phyloP scores from a whole-genome alignment of 2,888 invertebrate species.

The Suillia variegata region DNA sequence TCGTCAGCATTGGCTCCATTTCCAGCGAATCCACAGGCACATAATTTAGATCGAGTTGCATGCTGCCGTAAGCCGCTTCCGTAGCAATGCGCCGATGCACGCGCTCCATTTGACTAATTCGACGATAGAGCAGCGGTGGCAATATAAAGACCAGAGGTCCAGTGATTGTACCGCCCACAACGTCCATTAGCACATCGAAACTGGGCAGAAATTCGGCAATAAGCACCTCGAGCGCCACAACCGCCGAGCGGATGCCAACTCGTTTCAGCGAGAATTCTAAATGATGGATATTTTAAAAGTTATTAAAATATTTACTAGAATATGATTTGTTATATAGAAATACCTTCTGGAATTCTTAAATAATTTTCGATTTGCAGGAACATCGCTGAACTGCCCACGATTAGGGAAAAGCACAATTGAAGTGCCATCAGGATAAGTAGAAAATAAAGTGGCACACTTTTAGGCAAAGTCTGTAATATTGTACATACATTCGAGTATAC shows the following conservation, averaged over 20 bases:
- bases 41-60: slow-evolving; percentile 54
- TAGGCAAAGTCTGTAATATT: slow-evolving; percentile 70
- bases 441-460: slow-evolving; percentile 68
- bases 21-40: slow-evolving; percentile 44
- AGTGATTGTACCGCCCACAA: slow-evolving; percentile 83
- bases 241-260: slow-evolving; percentile 71
- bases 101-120: slow-evolving; percentile 66
- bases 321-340: slow-evolving; percentile 9
- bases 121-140: slow-evolving; percentile 81
- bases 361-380: slow-evolving; percentile 83
- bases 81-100: slow-evolving; percentile 52
- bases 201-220: slow-evolving; percentile 82
- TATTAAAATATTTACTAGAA: background rate
- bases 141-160: slow-evolving; percentile 84
- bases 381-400: slow-evolving; percentile 78
- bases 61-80: slow-evolving; percentile 55
- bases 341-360: slow-evolving; percentile 75
- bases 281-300: slow-evolving; percentile 35
- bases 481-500: too few relatives aligned
- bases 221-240: slow-evolving; percentile 74
- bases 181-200: slow-evolving; percentile 84
- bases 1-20: slow-evolving; percentile 35
- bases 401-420: slow-evolving; percentile 78
- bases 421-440: slow-evolving; percentile 76
- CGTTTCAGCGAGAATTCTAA: slow-evolving; percentile 78